These are phyloP conservation scores for Muschampia plurimacula DNA, from an alignment of 2,888 invertebrate species.

Conservation along the genomic window DNA sequence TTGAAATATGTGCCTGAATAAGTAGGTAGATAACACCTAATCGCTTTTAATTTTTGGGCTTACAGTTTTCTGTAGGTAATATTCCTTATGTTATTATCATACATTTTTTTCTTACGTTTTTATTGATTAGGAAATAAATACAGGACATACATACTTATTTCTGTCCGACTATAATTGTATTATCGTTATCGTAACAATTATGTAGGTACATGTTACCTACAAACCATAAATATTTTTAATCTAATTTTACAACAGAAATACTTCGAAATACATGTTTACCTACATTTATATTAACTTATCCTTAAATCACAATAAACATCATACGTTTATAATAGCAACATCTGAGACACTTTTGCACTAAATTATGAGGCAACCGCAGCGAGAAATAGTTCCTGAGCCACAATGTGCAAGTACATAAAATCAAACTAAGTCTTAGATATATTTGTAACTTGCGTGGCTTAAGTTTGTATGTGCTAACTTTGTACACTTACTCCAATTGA, in stretches of 20 bases:
- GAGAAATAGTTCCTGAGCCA: constrained; percentile 8
- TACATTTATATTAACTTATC: neutral
- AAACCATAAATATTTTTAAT: too few species aligned
- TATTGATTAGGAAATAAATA: too few species aligned
- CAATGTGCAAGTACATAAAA: constrained; percentile 4
- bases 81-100: too few species aligned
- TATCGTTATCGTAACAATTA: neutral
- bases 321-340: neutral
- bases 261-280: too few species aligned
- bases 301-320: neutral
- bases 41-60: neutral
- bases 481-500: neutral
- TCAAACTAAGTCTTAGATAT: constrained; percentile 5
- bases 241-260: too few species aligned
- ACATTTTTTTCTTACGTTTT: too few species aligned
- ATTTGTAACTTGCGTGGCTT: constrained; percentile 11
- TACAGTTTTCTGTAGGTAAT: neutral
- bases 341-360: neutral
- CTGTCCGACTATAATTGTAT: neutral
- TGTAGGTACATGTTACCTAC: too few species aligned
- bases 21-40: neutral
- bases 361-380: neutral
- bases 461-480: constrained; percentile 6
- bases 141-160: too few species aligned
- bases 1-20: neutral